phyloP scores from a whole-genome alignment of 1,140 invertebrate species.

The Mizuhopecten yessoensis region DNA sequence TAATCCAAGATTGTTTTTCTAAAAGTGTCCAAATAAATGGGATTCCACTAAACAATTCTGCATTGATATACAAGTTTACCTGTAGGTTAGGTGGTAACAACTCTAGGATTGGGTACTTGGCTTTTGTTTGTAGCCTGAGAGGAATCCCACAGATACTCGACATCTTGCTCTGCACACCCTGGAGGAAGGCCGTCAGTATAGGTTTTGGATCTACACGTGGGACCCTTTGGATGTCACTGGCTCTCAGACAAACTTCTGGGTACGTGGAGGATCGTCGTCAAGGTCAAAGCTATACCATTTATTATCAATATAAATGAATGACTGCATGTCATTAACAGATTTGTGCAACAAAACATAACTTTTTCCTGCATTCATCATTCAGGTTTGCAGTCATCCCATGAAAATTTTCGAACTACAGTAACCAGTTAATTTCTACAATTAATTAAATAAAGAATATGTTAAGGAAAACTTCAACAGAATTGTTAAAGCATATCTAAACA shows the following conservation, averaged over 20 bases:
- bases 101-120: conserved; percentile 60
- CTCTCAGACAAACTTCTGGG: conserved; percentile 71
- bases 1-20: too few species aligned
- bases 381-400: too few species aligned
- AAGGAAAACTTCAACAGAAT: too few species aligned
- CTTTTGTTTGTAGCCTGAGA: conserved; percentile 68
- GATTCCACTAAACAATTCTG: background rate
- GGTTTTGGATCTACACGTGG: conserved; percentile 71
- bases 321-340: too few species aligned
- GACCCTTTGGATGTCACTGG: conserved; percentile 64
- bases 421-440: too few species aligned
- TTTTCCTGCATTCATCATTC: too few species aligned
- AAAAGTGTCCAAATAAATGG: background rate
- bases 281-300: background rate
- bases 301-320: too few species aligned
- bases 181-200: conserved; percentile 70
- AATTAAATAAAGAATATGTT: too few species aligned
- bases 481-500: too few species aligned
- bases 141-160: conserved; percentile 68
- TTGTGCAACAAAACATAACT: too few species aligned
- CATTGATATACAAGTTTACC: conserved; percentile 53
- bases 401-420: too few species aligned
- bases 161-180: conserved; percentile 73
- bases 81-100: conserved; percentile 57
- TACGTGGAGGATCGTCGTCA: conserved; percentile 60